These are phyloP conservation scores for Argopecten irradians DNA, from an alignment of 1,140 invertebrate genomes.

Conservation along the genomic window DNA sequence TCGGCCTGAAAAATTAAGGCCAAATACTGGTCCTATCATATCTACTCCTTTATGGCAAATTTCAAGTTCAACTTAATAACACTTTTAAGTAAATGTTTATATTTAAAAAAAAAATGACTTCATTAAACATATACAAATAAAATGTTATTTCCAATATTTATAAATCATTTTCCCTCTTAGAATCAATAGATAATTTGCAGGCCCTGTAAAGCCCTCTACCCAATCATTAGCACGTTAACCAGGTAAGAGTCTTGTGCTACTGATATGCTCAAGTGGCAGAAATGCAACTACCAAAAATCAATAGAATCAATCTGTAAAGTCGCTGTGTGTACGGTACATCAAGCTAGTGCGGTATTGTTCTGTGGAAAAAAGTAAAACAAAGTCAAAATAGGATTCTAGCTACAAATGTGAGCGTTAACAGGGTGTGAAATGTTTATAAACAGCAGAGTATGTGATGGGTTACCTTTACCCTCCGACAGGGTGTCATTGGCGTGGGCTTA, in stretches of 20 bases:
- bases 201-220: neutral
- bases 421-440: conserved; percentile 12
- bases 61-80: too few relatives aligned
- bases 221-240: neutral
- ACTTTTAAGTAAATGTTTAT: too few relatives aligned
- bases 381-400: neutral
- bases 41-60: too few relatives aligned
- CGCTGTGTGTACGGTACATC: neutral
- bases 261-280: conserved; percentile 10
- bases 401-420: neutral
- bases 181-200: conserved; percentile 12
- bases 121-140: neutral
- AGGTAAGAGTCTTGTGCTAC: neutral
- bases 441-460: neutral
- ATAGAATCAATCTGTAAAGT: conserved; percentile 22
- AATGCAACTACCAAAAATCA: conserved; percentile 22
- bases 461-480: neutral
- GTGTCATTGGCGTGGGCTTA: neutral
- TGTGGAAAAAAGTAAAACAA: conserved; percentile 23
- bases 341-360: neutral
- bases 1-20: too few relatives aligned
- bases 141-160: neutral
- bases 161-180: neutral
- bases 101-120: too few relatives aligned
- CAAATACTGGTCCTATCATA: too few relatives aligned